Conservation (phyloP, 35 echinoderm and acorn worm species). For the Anneissia japonica region DNA sequence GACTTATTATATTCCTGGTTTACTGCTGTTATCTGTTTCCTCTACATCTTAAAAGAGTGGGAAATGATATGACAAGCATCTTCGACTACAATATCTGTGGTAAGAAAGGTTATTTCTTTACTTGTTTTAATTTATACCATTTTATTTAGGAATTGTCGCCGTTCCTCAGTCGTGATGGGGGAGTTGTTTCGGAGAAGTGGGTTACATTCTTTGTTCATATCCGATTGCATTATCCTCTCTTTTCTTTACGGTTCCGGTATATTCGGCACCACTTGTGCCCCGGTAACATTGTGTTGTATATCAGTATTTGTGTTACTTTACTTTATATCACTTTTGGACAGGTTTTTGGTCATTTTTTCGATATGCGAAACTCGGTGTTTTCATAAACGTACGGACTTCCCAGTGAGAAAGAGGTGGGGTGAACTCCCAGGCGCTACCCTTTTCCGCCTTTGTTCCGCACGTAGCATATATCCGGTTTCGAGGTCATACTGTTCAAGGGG, state of each 20-base stretch:
- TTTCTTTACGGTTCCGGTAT: not conserved
- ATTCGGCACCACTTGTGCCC: not conserved
- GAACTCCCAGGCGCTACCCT: not conserved
- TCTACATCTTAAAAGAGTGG: not conserved
- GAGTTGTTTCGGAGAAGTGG: not conserved
- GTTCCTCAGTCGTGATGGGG: not conserved
- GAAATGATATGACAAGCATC: not conserved
- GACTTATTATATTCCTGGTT: not conserved
- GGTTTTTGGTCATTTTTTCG: not conserved
- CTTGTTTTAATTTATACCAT: not conserved
- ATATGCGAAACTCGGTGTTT: not conserved
- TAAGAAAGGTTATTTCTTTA: not conserved
- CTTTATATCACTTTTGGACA: not conserved
- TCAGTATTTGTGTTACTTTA: not conserved
- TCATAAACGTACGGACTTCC: not conserved
- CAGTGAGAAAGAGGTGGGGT: not conserved
- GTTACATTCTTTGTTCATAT: not conserved
- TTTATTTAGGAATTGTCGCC: not conserved
- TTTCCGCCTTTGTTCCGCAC: slow-evolving; percentile 1
- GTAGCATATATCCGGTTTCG: not conserved
- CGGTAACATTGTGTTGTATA: not conserved
- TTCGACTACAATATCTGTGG: not conserved
- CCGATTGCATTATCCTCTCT: not conserved
- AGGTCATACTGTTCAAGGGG: slow-evolving; percentile 1
- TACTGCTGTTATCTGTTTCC: not conserved